Evolutionary conservation across 2,888 invertebrate genomes (phyloP).

Genomic region (Dynastes maya): DNA sequence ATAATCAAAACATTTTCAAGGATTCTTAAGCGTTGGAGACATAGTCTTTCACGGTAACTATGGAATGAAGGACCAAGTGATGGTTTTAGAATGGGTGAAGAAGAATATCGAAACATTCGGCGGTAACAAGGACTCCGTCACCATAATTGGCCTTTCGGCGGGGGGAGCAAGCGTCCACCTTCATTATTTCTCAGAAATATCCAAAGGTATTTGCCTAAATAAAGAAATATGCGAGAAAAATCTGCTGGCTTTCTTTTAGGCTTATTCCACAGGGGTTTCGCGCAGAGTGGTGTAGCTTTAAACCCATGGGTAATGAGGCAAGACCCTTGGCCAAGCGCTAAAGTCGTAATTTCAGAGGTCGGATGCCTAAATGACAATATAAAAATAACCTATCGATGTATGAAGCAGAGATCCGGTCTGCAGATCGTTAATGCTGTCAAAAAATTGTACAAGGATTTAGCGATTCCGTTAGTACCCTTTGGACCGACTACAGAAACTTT

Average conservation of each 20-base stretch:
- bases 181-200: slow-evolving; percentile 74
- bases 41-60: slow-evolving; percentile 77
- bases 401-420: slow-evolving; percentile 74
- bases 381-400: slow-evolving; percentile 73
- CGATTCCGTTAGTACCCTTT: slow-evolving; percentile 78
- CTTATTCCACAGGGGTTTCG: slow-evolving; percentile 75
- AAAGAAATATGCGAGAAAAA: background rate
- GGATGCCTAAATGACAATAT: slow-evolving; percentile 75
- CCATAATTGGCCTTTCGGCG: slow-evolving; percentile 78
- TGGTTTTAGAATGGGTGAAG: slow-evolving; percentile 79
- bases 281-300: slow-evolving; percentile 79
- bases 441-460: slow-evolving; percentile 22
- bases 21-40: slow-evolving; percentile 82
- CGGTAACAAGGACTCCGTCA: slow-evolving; percentile 78
- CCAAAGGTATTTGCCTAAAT: slow-evolving; percentile 43
- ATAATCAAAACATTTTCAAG: slow-evolving; percentile 64
- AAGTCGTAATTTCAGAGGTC: slow-evolving; percentile 73
- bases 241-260: slow-evolving; percentile 61
- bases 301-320: slow-evolving; percentile 72
- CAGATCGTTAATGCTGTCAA: slow-evolving; percentile 72
- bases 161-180: slow-evolving; percentile 82
- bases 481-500: slow-evolving; percentile 77
- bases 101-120: slow-evolving; percentile 78
- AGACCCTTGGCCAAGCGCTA: slow-evolving; percentile 74
- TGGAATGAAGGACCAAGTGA: slow-evolving; percentile 80